Base-by-base conservation (phyloP, 1,140 invertebrate genomes). In the Tetragonula clypearis region DNA sequence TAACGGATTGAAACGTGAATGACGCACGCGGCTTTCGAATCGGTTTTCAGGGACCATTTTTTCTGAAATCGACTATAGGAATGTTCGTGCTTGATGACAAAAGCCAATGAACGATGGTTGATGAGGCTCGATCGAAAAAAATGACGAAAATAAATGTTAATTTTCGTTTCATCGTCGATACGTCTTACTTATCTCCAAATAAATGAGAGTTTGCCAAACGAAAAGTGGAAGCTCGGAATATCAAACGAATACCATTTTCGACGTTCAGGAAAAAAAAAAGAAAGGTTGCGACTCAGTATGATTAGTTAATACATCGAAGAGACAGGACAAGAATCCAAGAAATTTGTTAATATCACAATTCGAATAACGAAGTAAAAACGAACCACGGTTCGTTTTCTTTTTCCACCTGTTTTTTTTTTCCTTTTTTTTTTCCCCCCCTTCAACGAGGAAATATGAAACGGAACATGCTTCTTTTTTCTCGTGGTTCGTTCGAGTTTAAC, bases 1-100 rank as follows among this genome's bases (percentile, higher is more conserved):
- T 62, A 75, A 35, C 71, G 56, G 62, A 72, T 82, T 62, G 65
- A 75, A 82, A 65, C 41, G 41, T 65, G 65, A 82, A 65, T 19
- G 41, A 75, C 71, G 23, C 17, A 19, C 30, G 15, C 23, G 2
- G 9, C 1, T 41, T 41, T 19, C 41, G 71, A 75, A 49, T 73
- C 12, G 41, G 19, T 30, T 55, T 82, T 35, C 41, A 19, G 21
- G 9, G 21, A 82, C 53, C 21, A 35, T 35, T 74, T 82, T 73
- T 74, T 66, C n/a, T 2, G 49, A 62, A 82, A 75, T 55, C 26
- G 53, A 35, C 41, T 26, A 8, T 41, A 49, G 23, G 41, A 14
- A 62, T 74, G 30, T 58, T 35, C 11, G 55, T 23, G 69, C n/a
- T 81, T 23, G 69, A 30, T 30, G 30, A 73, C 35, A 55, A 17